These are phyloP conservation scores for Pycnonotus jocosus DNA, from an alignment of 2,113 vertebrate genomes.

Conservation along the genomic window DNA sequence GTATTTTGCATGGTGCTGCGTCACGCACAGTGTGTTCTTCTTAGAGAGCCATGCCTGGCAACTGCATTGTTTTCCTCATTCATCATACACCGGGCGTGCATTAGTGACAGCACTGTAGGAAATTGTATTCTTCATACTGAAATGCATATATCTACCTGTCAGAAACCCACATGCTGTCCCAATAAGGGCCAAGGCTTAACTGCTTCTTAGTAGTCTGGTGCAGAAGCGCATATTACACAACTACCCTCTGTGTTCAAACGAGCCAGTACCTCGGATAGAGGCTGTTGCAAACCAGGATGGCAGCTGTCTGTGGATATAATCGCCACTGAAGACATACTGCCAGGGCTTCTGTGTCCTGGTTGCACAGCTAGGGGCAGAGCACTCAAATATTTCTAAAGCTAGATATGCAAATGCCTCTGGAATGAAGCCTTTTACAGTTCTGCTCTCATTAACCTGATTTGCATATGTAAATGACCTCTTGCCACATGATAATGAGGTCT, in stretches of 20 bases:
- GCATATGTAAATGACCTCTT: slow-evolving; percentile 68
- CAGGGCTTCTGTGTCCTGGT: slow-evolving; percentile 55
- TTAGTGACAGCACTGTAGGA: slow-evolving; percentile 18
- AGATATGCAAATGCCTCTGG: slow-evolving; percentile 62
- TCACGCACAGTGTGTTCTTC: background rate
- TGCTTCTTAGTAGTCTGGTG: slow-evolving; percentile 36
- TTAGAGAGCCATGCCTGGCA: background rate
- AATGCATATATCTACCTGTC: slow-evolving; percentile 46
- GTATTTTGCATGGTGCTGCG: background rate
- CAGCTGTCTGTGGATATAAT: slow-evolving; percentile 52
- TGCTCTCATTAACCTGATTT: slow-evolving; percentile 66
- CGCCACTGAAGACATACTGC: slow-evolving; percentile 46
- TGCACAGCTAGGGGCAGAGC: slow-evolving; percentile 58
- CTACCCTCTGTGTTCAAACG: slow-evolving; percentile 35
- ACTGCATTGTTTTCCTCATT: slow-evolving; percentile 40
- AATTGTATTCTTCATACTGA: slow-evolving; percentile 38
- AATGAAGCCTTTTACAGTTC: slow-evolving; percentile 62
- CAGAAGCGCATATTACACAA: background rate
- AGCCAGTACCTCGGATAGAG: background rate
- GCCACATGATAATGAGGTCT: slow-evolving; percentile 61
- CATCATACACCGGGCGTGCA: background rate
- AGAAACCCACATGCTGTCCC: slow-evolving; percentile 41
- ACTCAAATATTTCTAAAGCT: slow-evolving; percentile 63
- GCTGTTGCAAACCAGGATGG: slow-evolving; percentile 52
- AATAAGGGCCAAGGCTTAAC: slow-evolving; percentile 42